Percentiles rank a stretch among this genome's conserved stretches.
These are phyloP conservation scores for Symphodus melops DNA, from an alignment of 2,113 vertebrate genomes.

Conservation along the genomic window DNA sequence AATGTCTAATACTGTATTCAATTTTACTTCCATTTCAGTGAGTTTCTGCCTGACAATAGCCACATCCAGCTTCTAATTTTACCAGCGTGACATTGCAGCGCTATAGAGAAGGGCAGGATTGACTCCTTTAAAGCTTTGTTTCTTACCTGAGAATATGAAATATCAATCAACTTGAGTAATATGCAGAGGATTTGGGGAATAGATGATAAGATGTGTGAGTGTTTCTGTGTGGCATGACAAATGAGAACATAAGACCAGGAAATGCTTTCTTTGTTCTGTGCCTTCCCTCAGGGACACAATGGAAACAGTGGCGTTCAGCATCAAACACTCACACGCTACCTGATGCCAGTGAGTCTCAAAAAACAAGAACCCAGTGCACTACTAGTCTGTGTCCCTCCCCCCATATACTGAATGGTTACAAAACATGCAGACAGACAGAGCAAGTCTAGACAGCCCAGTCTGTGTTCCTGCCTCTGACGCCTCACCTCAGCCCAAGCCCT, in stretches of 20 bases:
- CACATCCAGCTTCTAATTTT: conserved; percentile 62
- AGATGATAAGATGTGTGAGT: conserved; percentile 39
- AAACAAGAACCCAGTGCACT: conserved; percentile 65
- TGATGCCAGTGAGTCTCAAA: conserved; percentile 71
- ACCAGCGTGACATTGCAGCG: conserved; percentile 50
- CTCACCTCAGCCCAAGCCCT: conserved; percentile 71
- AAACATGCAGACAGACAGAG: conserved; percentile 76
- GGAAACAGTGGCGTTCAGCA: conserved; percentile 71
- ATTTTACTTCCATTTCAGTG: conserved; percentile 67
- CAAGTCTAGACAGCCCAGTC: conserved; percentile 76
- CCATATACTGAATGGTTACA: conserved; percentile 65
- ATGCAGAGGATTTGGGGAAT: conserved; percentile 11
- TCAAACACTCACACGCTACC: conserved; percentile 68
- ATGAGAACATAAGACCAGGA: conserved; percentile 50
- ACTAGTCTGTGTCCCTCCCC: conserved; percentile 34
- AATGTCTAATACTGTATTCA: conserved; percentile 39
- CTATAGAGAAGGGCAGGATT: conserved; percentile 17
- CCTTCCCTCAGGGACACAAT: conserved; percentile 66
- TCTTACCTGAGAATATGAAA: conserved; percentile 24
- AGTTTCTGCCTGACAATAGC: conserved; percentile 66
- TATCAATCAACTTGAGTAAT: conserved; percentile 18
- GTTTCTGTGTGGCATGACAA: conserved; percentile 64
- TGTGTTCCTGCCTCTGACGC: conserved; percentile 69
- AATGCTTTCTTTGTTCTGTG: conserved; percentile 70
- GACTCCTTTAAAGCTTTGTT: conserved; percentile 44